Evolutionary conservation across 2,113 vertebrate species (phyloP).

Genomic region (Chrysochloris asiatica): DNA sequence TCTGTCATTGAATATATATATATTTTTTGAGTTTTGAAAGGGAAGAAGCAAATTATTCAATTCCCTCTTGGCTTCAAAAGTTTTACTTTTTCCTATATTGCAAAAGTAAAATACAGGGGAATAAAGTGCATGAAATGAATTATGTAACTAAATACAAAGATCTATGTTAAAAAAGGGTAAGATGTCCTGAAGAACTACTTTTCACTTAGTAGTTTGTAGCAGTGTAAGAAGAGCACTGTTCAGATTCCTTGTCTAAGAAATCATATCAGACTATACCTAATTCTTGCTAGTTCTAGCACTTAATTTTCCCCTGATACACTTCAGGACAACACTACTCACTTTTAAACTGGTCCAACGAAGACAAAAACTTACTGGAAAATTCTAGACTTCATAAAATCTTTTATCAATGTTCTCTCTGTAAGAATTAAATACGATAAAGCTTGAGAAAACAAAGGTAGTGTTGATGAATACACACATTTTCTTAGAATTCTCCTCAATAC

Average conservation of each 20-base stretch:
- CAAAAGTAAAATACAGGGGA: background rate
- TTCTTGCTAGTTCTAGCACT: background rate
- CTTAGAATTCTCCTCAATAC: no score
- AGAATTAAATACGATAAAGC: no score
- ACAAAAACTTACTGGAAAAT: no score
- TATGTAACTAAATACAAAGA: background rate
- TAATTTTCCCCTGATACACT: background rate
- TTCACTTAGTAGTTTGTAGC: no score
- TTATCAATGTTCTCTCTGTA: no score
- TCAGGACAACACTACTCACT: no score
- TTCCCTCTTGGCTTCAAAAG: background rate
- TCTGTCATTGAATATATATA: no score
- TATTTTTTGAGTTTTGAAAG: background rate
- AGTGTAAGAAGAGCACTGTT: no score
- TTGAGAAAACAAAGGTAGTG: no score
- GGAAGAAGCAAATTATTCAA: background rate
- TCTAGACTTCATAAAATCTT: no score
- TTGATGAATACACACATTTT: no score
- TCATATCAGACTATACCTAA: background rate
- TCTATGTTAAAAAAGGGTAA: background rate
- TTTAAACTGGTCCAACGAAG: no score
- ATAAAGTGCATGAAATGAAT: background rate
- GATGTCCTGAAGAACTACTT: slow-evolving; percentile 3
- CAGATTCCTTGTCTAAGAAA: background rate
- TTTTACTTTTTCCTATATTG: background rate